A percentile compares a stretch with the other conserved stretches of the same genome.
These are phyloP conservation scores for Pristionchus exspectatus DNA, from an alignment of 2,888 invertebrate genomes.

Conservation along the genomic window DNA sequence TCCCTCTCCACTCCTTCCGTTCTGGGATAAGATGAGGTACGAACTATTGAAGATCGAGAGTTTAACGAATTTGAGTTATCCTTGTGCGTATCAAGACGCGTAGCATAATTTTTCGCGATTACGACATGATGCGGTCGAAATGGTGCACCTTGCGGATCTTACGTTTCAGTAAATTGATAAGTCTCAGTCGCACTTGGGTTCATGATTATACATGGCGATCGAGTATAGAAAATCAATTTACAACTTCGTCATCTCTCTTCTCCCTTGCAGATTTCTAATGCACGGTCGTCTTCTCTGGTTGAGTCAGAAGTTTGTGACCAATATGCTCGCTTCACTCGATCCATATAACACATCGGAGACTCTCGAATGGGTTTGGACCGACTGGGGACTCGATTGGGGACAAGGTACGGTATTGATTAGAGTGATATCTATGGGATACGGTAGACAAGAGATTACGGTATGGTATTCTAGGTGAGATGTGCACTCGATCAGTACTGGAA, in stretches of 20 bases:
- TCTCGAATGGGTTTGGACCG: constrained; percentile 97
- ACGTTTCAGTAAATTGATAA: constrained; percentile 34
- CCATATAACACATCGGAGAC: constrained; percentile 99
- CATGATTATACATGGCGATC: not conserved
- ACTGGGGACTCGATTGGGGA: constrained; percentile 95
- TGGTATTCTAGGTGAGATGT: constrained; percentile 68
- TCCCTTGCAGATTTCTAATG: constrained; percentile 85
- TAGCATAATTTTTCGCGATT: not conserved
- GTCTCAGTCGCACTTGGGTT: not conserved
- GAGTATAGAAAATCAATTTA: not conserved
- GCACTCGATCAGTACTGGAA: constrained; percentile 91
- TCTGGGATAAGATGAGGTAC: constrained; percentile 92
- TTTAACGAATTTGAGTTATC: not conserved
- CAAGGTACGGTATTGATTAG: constrained; percentile 84
- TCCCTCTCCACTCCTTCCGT: constrained; percentile 93
- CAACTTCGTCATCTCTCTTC: not conserved
- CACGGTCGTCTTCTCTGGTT: constrained; percentile 94
- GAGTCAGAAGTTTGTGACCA: constrained; percentile 88
- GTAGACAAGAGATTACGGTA: not conserved
- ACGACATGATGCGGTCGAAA: too few relatives aligned
- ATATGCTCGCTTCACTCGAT: constrained; percentile 93
- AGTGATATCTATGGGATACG: not conserved
- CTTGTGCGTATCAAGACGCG: not conserved
- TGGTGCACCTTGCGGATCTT: constrained; percentile 50
- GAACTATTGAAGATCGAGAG: not conserved